Conservation (phyloP, 2,113 vertebrate species). For the Maccullochella peelii region DNA sequence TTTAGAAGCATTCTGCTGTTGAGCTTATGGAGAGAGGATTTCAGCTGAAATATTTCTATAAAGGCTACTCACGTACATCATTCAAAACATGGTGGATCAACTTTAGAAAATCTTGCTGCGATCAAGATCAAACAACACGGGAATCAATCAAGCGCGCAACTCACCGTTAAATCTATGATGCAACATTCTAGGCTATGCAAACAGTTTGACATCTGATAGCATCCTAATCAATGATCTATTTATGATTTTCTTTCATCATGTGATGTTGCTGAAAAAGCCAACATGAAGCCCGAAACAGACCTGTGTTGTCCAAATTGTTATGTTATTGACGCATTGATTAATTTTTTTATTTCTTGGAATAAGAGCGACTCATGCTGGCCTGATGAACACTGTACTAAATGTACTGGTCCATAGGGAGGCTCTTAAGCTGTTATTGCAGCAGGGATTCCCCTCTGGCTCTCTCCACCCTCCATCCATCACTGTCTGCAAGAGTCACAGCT, state of each 20-base stretch:
- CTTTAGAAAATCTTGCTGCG: slow-evolving; percentile 41
- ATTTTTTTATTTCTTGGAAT: background rate
- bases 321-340: slow-evolving; percentile 37
- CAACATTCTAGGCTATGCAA: background rate
- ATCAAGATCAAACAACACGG: background rate
- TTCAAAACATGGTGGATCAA: slow-evolving; percentile 29
- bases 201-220: background rate
- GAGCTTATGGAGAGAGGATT: background rate
- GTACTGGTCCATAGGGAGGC: slow-evolving; percentile 46
- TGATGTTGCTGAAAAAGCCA: background rate
- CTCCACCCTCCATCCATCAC: slow-evolving; percentile 32
- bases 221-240: background rate
- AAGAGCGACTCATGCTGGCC: background rate
- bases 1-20: slow-evolving; percentile 4
- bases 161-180: slow-evolving; percentile 10
- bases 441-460: slow-evolving; percentile 70
- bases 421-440: slow-evolving; percentile 80
- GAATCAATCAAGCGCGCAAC: slow-evolving; percentile 44
- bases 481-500: slow-evolving; percentile 26
- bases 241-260: background rate
- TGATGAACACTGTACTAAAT: slow-evolving; percentile 46
- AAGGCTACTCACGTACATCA: background rate
- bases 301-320: background rate
- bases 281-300: background rate
- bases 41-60: background rate